Evolutionary conservation across 2,113 vertebrate genomes (phyloP), one percentile per base, ranked within the genome.

Genomic region (Egretta garzetta): DNA sequence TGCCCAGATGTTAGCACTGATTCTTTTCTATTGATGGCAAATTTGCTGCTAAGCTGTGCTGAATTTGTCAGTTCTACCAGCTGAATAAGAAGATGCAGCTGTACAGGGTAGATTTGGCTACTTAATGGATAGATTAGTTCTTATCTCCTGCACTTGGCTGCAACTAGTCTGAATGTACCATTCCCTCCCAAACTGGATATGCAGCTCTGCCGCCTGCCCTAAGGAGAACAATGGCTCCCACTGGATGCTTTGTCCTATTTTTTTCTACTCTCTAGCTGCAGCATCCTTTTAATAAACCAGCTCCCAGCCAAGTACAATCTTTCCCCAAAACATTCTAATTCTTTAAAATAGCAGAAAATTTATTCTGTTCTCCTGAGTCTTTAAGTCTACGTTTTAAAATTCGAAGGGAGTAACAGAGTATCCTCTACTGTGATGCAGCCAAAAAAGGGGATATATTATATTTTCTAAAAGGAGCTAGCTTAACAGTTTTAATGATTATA

Each of bases 281-380:
- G 32, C 79, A 89, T 97, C 91, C 91, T 96, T 86, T 93, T 96
- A 95, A 96, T 94, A 95, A 95, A 96, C 83, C 92, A 88, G 83
- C 80, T 96, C 77, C 86, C 77, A 96, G 93, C 91, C 94, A 95
- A 93, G 90, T 43, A 18, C 53, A 56, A 91, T 18, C 90, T 94
- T 93, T 89, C 76, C 94, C 66, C 80, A 94, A 39, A 71, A 88
- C 79, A 90, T 88, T 93, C 85, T 92, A 80, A 94, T 95, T 95
- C 86, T 96, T 95, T 92, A 92, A 97, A 97, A 96, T 35, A 97
- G 96, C 94, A 97, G 96, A 96, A 95, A 96, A 97, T 94, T 28
- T 95, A 90, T 96, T 96, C 96, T 95, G 88, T 85, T 86, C 95
- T 92, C 97, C 71, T 95, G 92, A 83, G 92, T 87, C 88, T 88